Evolutionary conservation across 2,113 vertebrate species (phyloP).

Genomic region (Callorhinus ursinus): DNA sequence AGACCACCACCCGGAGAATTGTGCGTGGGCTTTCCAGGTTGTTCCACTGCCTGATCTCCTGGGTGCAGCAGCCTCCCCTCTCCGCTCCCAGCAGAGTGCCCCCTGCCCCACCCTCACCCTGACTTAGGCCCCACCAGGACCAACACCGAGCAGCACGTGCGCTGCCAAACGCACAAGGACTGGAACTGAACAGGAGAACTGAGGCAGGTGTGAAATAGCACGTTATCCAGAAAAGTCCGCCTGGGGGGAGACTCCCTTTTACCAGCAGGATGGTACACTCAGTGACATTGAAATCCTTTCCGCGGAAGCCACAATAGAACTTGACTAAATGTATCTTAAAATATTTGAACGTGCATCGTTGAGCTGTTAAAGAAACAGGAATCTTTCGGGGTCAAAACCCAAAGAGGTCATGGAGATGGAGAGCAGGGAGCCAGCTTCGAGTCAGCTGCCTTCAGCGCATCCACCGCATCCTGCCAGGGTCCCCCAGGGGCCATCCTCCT

Average conservation of each 20-base stretch:
- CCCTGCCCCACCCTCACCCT: fast-evolving
- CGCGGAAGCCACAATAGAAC: fast-evolving
- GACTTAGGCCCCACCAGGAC: not conserved
- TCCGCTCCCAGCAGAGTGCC: not conserved
- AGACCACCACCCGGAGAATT: fast-evolving
- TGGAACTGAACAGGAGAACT: fast-evolving
- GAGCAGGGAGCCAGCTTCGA: not conserved
- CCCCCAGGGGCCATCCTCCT: not conserved
- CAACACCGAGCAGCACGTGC: fast-evolving
- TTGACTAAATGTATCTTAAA: not conserved
- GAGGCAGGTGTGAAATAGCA: not conserved
- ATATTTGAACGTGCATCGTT: not conserved
- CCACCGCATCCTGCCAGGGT: not conserved
- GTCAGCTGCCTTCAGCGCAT: fast-evolving
- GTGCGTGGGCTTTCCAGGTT: fast-evolving
- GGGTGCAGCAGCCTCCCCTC: not conserved
- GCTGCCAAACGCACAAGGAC: not conserved
- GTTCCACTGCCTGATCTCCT: no score
- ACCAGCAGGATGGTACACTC: fast-evolving
- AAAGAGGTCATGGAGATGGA: not conserved
- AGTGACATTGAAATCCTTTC: not conserved
- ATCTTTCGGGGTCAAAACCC: not conserved
- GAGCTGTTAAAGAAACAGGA: not conserved
- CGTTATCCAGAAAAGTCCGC: fast-evolving
- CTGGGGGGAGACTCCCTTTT: not conserved